Base-by-base conservation (phyloP, 2,113 vertebrate genomes). In the Platycercus adscitus region DNA sequence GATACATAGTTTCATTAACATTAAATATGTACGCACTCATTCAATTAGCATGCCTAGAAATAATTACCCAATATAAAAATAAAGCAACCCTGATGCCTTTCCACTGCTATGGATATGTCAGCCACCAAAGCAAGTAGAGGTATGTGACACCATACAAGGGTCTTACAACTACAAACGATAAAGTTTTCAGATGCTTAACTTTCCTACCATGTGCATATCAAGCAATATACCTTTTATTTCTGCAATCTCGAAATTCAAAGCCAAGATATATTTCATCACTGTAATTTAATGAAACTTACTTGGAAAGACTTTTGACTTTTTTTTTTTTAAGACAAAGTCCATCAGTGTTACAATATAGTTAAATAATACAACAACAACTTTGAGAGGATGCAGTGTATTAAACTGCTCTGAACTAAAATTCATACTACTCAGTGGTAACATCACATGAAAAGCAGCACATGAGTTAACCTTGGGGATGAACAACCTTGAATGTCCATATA, bases 91-190 rank as follows among this genome's bases (percentile, higher is more conserved):
- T 41, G 39, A 37, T 56, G 53, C 23, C 26, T 72, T 85, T 82
- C 28, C n/a, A 56, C 35, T 53, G 28, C 29, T 80, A 28, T 0
- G 0, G 39, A 39, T 31, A 33, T 0, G 1, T 4, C 13, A 64
- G 50, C 23, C 77, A 55, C 43, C 44, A 49, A 81, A 87, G 61
- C 49, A 85, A 46, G 65, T 1, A 13, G 4, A 88, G 11, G 2
- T 24, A 25, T 10, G 8, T 28, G 52, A 76, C n/a, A 56, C 14
- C 29, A 7, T 1, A 25, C 23, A 66, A 1, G 15, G 11, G 6
- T 14, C n/a, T 91, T 28, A 46, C 6, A 81, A 77, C 89, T 28
- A 46, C 6, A 81, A 77, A 60, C 35, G 50, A 13, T 19, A 0
- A 46, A 52, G 61, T 56, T 35, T 69, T 70, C 50, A 35, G 63